phyloP scores from a whole-genome alignment of 2,113 vertebrate genomes.

The Chitala chitala region DNA sequence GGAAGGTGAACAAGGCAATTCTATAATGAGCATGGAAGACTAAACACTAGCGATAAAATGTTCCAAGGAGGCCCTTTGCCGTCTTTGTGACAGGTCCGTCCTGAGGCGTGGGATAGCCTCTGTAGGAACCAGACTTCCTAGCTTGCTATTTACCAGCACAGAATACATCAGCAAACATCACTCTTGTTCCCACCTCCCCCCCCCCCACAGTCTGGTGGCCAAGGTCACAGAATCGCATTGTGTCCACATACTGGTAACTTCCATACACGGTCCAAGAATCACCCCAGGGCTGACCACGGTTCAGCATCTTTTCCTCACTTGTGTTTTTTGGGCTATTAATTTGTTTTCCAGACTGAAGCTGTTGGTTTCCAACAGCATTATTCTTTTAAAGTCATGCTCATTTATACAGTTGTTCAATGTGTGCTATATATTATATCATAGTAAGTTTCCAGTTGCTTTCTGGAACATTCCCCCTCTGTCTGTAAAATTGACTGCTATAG shows the following conservation, averaged over 20 bases:
- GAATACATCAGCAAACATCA: neutral
- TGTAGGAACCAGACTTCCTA: neutral
- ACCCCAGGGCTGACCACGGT: neutral
- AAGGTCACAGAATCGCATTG: neutral
- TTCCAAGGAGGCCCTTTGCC: neutral
- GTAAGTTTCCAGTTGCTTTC: too few relatives aligned
- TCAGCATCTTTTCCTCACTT: neutral
- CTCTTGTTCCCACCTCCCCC: neutral
- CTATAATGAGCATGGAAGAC: neutral
- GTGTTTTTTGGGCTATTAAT: neutral
- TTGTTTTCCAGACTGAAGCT: neutral
- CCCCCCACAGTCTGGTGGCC: neutral
- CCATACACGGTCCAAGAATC: too few relatives aligned
- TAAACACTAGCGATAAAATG: slow-evolving; percentile 1
- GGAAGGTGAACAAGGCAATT: neutral
- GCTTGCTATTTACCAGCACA: neutral
- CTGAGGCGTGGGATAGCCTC: neutral
- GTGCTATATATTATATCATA: neutral
- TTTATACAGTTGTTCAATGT: neutral
- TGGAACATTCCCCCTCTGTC: neutral
- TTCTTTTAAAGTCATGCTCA: neutral
- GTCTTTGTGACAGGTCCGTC: neutral
- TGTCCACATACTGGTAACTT: neutral
- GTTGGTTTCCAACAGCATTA: neutral
- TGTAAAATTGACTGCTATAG: too few relatives aligned